phyloP scores from a whole-genome alignment of 1,140 invertebrate genomes.

The Calephelis nemesis region DNA sequence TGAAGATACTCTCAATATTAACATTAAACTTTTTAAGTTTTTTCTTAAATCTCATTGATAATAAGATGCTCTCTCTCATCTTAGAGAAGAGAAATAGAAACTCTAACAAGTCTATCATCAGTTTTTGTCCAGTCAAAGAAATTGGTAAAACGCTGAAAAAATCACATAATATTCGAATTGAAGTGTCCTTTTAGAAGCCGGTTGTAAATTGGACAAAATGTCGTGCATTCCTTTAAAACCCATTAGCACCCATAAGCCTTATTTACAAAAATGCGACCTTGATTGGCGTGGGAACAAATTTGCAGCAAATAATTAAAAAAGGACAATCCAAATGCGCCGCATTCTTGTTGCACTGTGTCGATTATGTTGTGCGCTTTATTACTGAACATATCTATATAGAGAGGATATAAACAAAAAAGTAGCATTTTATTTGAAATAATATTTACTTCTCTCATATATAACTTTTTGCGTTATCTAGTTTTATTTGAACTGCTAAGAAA shows the following conservation, averaged over 20 bases:
- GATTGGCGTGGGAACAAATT: slow-evolving; percentile 66
- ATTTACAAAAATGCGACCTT: slow-evolving; percentile 25
- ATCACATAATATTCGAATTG: no score
- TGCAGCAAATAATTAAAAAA: slow-evolving; percentile 47
- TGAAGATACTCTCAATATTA: no score
- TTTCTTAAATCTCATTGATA: no score
- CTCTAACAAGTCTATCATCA: no score
- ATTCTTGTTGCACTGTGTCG: slow-evolving; percentile 59
- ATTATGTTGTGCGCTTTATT: slow-evolving; percentile 57
- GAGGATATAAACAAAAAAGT: slow-evolving; percentile 27
- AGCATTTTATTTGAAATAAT: no score
- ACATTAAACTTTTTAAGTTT: no score
- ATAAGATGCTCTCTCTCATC: no score
- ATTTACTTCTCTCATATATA: background rate
- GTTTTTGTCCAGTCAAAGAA: no score
- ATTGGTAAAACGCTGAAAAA: no score
- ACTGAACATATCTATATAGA: slow-evolving; percentile 44
- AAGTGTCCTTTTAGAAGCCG: no score
- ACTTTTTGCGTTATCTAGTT: background rate
- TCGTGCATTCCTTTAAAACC: background rate
- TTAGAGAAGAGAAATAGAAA: no score
- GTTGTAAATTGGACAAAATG: background rate
- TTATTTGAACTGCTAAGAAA: background rate
- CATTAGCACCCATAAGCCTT: background rate
- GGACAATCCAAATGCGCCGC: slow-evolving; percentile 50